Evolutionary conservation across 2,888 invertebrate species (phyloP), one percentile per base, ranked within the genome.

Genomic region (Troides oblongomaculatus): DNA sequence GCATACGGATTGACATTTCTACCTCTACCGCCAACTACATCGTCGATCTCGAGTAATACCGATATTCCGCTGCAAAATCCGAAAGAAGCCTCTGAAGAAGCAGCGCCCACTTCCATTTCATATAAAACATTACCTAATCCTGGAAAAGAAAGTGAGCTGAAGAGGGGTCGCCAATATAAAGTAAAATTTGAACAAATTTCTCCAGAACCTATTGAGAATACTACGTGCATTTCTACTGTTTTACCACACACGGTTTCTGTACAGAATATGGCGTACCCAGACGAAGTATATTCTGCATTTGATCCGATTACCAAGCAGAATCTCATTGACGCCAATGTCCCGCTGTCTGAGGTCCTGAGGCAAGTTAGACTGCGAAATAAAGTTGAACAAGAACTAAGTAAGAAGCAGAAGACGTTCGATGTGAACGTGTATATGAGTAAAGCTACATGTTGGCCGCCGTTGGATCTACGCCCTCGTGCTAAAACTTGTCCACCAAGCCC

Each of bases 261-360:
- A 10, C 5, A 17, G 3, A 63, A 63, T 30, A 7, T 46, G n/a
- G 30, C 25, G 12, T 10, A 6, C 14, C 58, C 10, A 25, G 12
- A 59, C 0, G 25, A 21, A 50, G 18, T 53, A 30, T 30, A 10
- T 3, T 10, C 23, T 17, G n/a, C 53, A 8, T 7, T 23, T 63
- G n/a, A 14, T 18, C 59, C 58, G 25, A 57, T 57, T n/a, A 5
- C 14, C 43, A 66, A 66, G 14, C 30, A 46, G 25, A 23, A 46
- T 25, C 10, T 25, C 7, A 12, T 39, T 2, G 70, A 73, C 23
- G 72, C 77, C 7, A 62, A 72, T 0, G 10, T 84, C 1, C 70
- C 85, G 0, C 77, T 89, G 2, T 81, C 85, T 10, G 81, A 86
- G 68, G 72, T 90, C 50, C 69, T 89, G n/a, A 78, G 68, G 25